Conservation (phyloP, 2,888 invertebrate species). For the Nowickia ferox region DNA sequence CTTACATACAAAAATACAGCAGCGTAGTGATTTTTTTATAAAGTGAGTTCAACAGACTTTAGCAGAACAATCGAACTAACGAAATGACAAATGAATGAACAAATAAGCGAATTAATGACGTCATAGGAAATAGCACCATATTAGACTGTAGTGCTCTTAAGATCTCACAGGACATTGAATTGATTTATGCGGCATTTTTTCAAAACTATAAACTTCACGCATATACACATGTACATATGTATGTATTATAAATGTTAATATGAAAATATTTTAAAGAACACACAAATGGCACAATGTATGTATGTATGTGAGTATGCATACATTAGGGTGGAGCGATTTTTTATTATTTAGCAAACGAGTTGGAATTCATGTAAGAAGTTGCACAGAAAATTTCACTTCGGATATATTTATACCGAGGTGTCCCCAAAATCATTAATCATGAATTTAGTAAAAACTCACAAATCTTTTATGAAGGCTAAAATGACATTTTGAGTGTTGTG, state of each 20-base stretch:
- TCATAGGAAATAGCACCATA: slow-evolving; percentile 47
- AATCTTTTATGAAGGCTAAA: no score
- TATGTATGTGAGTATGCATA: neutral
- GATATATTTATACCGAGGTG: no score
- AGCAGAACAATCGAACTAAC: slow-evolving; percentile 5
- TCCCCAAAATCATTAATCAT: no score
- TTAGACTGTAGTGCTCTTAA: slow-evolving; percentile 44
- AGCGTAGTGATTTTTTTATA: neutral
- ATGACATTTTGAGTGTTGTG: no score
- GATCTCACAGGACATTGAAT: slow-evolving; percentile 40
- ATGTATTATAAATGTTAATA: slow-evolving; percentile 38
- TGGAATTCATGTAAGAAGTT: no score
- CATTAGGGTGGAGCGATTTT: no score
- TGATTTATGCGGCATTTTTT: neutral
- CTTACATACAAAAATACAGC: neutral
- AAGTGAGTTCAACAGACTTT: slow-evolving; percentile 24
- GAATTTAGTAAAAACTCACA: no score
- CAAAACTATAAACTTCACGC: neutral
- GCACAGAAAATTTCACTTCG: no score
- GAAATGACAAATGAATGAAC: slow-evolving; percentile 15
- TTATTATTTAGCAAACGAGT: no score
- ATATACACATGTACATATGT: neutral
- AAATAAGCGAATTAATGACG: slow-evolving; percentile 48
- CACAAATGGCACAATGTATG: neutral
- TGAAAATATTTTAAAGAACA: neutral